phyloP scores from a whole-genome alignment of 2,797 vertebrate species.

The Lagorchestes hirsutus region DNA sequence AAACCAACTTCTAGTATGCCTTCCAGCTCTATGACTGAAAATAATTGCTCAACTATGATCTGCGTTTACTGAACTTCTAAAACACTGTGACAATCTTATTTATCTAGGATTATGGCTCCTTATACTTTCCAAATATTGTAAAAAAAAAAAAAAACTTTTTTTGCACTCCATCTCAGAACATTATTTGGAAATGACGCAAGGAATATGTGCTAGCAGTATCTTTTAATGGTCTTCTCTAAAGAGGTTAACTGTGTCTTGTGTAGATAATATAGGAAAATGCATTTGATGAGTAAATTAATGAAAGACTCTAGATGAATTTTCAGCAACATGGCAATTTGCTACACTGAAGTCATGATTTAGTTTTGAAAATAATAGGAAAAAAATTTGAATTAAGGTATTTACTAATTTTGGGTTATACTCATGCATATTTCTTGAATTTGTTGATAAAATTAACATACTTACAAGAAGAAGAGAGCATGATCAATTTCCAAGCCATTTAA shows the following conservation, averaged over 20 bases:
- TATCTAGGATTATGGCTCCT: background rate
- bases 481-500: constrained; percentile 26
- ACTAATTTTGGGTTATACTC: constrained; percentile 29
- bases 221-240: constrained; percentile 22
- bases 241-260: background rate
- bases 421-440: constrained; percentile 5
- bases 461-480: constrained; percentile 1
- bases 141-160: constrained; percentile 7
- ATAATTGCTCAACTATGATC: constrained; percentile 45
- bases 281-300: background rate
- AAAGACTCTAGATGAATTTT: constrained; percentile 44
- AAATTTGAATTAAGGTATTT: constrained; percentile 23
- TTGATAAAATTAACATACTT: constrained; percentile 23
- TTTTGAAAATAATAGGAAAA: constrained; percentile 49
- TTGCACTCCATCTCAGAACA: constrained; percentile 6
- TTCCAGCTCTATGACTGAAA: constrained; percentile 20
- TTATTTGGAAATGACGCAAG: constrained; percentile 33
- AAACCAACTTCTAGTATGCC: constrained; percentile 7
- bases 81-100: background rate
- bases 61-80: constrained; percentile 30
- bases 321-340: constrained; percentile 26
- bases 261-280: constrained; percentile 49
- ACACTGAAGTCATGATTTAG: background rate
- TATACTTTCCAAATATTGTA: background rate
- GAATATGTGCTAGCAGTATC: constrained; percentile 27